Base-by-base conservation (phyloP, 1,140 invertebrate genomes). In the Meloidogyne exigua region DNA sequence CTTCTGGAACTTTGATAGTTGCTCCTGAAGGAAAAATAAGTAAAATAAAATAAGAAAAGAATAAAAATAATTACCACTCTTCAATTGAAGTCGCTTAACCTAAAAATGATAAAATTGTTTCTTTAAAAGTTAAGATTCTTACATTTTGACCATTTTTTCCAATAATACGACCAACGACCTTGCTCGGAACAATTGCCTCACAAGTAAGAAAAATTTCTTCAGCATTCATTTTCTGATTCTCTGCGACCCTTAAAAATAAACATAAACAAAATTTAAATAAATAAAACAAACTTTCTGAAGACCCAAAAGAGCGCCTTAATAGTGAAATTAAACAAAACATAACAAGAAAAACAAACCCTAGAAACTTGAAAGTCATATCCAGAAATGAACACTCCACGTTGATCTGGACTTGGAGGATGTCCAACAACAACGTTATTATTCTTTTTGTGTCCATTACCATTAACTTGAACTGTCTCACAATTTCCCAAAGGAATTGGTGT, bases 91-190 rank as follows among this genome's bases (percentile, higher is more conserved):
- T 7, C 78, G 36, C 28, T 69, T 66, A 26, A 79, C 79, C 77
- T 79, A 15, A 68, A 44, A 76, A 75, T 62, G 63, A 10, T 10
- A 10, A 15, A 25, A 12, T 15, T 49, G 5, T 18, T 23, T 62
- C 7, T 28, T 44, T 10, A 36, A 13, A 69, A 70, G 15, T 25
- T 21, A 2, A n/a, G n/a, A n/a, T n/a, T n/a, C 68, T 25, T 49
- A 80, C 76, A 72, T 79, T 79, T 18, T 64, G 69, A 18, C 77
- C 77, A 36, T 63, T 72, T n/a, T 80, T 81, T 21, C 77, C 77
- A 44, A 79, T 79, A 64, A 79, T 79, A 18, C 77, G 76, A 18
- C 77, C 77, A 66, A 79, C 36, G 4, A 79, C 71, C 23, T 64
- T 36, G n/a, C 21, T 74, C 0, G 76, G 76, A 39, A 77, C 76